A percentile compares a stretch with the other conserved stretches of the same genome.
These are phyloP conservation scores for Clivina fossor DNA, from an alignment of 2,888 invertebrate species.

Conservation along the genomic window DNA sequence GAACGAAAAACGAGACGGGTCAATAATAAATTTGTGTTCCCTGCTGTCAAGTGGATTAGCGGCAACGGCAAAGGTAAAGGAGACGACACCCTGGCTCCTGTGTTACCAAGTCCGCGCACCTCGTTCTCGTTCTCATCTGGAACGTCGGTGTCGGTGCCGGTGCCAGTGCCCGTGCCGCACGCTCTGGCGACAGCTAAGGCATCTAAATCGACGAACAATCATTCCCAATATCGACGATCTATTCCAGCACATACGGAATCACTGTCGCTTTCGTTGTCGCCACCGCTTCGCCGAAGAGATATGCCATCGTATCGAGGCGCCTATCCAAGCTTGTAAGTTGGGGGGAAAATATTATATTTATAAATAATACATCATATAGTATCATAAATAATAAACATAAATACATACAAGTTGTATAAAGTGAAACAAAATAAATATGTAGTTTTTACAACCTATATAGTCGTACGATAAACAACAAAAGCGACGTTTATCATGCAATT, in stretches of 20 bases:
- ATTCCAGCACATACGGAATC: slow-evolving; percentile 38
- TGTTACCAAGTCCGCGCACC: slow-evolving; percentile 44
- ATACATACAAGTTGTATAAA: too few relatives aligned
- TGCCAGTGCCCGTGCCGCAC: slow-evolving; percentile 5
- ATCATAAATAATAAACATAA: too few relatives aligned
- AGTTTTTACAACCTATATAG: too few relatives aligned
- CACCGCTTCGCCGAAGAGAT: slow-evolving; percentile 45
- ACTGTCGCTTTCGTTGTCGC: slow-evolving; percentile 47
- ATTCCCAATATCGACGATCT: slow-evolving; percentile 5
- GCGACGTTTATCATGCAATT: too few relatives aligned
- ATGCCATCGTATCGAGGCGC: slow-evolving; percentile 42
- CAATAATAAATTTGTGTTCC: slow-evolving; percentile 18
- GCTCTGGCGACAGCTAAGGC: slow-evolving; percentile 9
- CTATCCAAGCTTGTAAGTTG: slow-evolving; percentile 30
- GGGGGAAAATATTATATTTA: background rate
- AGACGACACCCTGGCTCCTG: slow-evolving; percentile 53
- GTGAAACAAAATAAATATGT: too few relatives aligned
- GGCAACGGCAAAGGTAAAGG: slow-evolving; percentile 37
- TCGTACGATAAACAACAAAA: too few relatives aligned
- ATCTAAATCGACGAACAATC: slow-evolving; percentile 9
- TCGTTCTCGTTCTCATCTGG: slow-evolving; percentile 23
- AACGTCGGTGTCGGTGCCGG: slow-evolving; percentile 15
- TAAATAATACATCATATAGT: background rate
- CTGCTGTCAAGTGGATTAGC: slow-evolving; percentile 23
- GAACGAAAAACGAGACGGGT: slow-evolving; percentile 30